These are phyloP conservation scores for Microcebus ravelobensis DNA, from an alignment of 2,113 vertebrate species.

Conservation along the genomic window DNA sequence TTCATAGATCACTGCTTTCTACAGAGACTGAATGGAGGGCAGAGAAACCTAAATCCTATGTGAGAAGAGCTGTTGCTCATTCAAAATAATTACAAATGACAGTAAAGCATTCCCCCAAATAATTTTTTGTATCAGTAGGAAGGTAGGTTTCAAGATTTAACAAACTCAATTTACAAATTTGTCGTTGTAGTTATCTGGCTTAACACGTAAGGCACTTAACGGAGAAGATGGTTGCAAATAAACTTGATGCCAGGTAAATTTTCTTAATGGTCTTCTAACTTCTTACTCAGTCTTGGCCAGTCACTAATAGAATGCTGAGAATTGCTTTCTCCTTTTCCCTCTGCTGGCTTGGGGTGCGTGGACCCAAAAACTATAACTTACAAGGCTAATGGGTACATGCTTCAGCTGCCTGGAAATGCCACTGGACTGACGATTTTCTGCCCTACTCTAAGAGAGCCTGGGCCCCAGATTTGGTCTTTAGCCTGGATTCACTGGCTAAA, in stretches of 20 bases:
- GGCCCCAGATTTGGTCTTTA: not conserved
- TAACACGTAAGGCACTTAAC: not conserved
- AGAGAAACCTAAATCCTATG: not conserved
- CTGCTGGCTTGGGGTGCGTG: not conserved
- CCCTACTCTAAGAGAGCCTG: not conserved
- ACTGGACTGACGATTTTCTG: not conserved
- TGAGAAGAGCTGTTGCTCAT: not conserved
- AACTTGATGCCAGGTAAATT: not conserved
- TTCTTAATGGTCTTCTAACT: not conserved
- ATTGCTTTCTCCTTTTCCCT: not conserved
- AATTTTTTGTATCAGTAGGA: not conserved
- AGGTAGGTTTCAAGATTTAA: not conserved
- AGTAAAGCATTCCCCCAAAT: not conserved
- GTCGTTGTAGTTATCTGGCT: not conserved
- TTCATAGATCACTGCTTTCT: slow-evolving; percentile 43
- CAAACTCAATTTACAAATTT: not conserved
- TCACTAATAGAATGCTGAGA: not conserved
- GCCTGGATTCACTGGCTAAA: not conserved
- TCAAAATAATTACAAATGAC: not conserved
- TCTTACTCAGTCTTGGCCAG: not conserved
- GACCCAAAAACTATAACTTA: not conserved
- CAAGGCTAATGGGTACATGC: not conserved
- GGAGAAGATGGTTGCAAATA: not conserved
- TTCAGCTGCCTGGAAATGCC: not conserved
- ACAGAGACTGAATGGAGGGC: not conserved